Percentiles rank a stretch among this genome's conserved stretches.
These are phyloP conservation scores for Graptemys geographica DNA, from an alignment of 2,797 vertebrate genomes.

Conservation along the genomic window DNA sequence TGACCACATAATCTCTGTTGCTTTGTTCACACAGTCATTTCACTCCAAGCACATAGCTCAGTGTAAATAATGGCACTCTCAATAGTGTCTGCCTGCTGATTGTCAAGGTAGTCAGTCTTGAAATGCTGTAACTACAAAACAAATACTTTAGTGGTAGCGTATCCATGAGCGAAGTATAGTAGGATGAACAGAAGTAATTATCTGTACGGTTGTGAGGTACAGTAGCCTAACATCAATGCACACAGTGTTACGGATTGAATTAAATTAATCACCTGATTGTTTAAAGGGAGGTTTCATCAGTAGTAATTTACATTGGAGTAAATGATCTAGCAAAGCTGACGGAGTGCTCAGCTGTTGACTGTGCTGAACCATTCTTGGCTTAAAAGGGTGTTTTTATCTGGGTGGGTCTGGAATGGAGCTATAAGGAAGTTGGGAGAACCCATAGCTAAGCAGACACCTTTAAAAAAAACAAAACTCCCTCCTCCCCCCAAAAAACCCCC, in stretches of 20 bases:
- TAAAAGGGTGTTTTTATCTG: neutral
- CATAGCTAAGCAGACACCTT: neutral
- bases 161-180: neutral
- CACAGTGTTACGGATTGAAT: neutral
- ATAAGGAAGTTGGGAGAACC: conserved; percentile 56
- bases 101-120: conserved; percentile 4
- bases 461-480: no score
- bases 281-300: neutral
- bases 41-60: neutral
- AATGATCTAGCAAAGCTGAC: conserved; percentile 35
- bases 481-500: neutral
- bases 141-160: neutral
- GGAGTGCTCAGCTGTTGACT: conserved; percentile 26
- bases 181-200: neutral
- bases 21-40: conserved; percentile 28
- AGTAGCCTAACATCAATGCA: neutral
- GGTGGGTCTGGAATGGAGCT: conserved; percentile 67
- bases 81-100: neutral
- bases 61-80: conserved; percentile 35
- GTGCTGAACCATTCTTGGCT: neutral
- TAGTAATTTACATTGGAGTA: conserved; percentile 44
- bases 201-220: neutral
- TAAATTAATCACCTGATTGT: neutral
- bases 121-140: neutral
- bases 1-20: conserved; percentile 26